Evolutionary conservation across 1,140 invertebrate genomes (phyloP), one percentile per base, ranked within the genome.

Genomic region (Aphelinus atriplicis): DNA sequence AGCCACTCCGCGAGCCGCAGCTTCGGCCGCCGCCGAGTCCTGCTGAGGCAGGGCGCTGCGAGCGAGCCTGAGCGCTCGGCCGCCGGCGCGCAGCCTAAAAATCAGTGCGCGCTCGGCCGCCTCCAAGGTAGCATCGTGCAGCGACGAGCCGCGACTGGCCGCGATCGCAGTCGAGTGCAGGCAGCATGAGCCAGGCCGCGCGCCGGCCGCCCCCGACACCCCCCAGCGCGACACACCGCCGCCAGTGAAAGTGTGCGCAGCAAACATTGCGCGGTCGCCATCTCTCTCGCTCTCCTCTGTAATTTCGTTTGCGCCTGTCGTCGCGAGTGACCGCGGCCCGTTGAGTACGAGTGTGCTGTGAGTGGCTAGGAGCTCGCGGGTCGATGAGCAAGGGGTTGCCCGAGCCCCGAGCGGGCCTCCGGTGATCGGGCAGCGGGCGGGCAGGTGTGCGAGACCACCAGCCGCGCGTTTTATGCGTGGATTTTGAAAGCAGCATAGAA

Each of bases 401-500:
- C 9, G 5, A 10, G 43, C 3, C 43, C 43, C 2, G 51, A 64
- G 62, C 7, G 57, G 2, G 42, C 3, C 26, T 53, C n/a, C 46
- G 43, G 71, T 58, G 61, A 64, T 9, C 47, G 63, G 26, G 42
- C 42, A 43, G 10, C 57, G 42, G 43, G 26, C 3, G 42, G 5
- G 53, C 77, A 70, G 50, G 9, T 71, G 67, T 53, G 61, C 42
- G 70, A 26, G 48, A 68, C 48, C 45, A 71, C 79, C 74, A 66
- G 66, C 76, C 71, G 78, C 69, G 62, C 55, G 72, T 68, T 9
- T 62, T 63, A 78, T 72, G 73, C 67, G 76, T 82, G 81, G 82
- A 83, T 88, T 88, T 88, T 86, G 81, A 85, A 86, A 88, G 86
- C 84, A 87, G 87, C 83, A 84, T 78, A 80, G 83, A 84, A 86